Conservation (phyloP, 1,140 invertebrate genomes). For the Brachionus angularis region DNA sequence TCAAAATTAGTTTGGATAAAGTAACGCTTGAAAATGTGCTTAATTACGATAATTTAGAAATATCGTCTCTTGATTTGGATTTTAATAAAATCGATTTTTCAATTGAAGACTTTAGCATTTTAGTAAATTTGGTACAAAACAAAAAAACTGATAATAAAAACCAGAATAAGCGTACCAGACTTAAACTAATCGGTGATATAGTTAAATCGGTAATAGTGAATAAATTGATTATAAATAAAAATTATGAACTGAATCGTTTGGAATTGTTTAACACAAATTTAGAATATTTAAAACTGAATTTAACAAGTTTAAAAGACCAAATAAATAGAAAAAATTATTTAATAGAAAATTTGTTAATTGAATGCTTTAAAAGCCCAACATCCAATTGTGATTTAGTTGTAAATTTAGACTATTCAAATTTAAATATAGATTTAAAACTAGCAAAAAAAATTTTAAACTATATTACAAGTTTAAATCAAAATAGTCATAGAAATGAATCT, state of each 20-base stretch:
- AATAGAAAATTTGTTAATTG: slow-evolving; percentile 13
- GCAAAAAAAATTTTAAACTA: background rate
- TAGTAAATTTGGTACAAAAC: too few species aligned
- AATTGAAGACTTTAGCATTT: too few species aligned
- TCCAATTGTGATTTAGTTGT: background rate
- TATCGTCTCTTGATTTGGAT: too few species aligned
- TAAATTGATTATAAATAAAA: background rate
- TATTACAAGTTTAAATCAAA: too few species aligned
- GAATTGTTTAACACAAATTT: slow-evolving; percentile 20
- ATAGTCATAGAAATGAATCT: too few species aligned
- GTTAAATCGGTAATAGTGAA: slow-evolving; percentile 1
- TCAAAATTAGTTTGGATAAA: too few species aligned
- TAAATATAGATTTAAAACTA: background rate
- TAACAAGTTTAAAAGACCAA: slow-evolving; percentile 1
- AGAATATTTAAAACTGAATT: background rate
- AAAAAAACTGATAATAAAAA: too few species aligned
- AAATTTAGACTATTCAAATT: background rate
- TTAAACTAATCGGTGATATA: too few species aligned
- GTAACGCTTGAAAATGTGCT: too few species aligned
- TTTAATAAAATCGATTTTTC: too few species aligned
- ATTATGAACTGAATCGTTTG: slow-evolving; percentile 2
- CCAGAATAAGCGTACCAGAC: too few species aligned
- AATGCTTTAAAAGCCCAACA: background rate
- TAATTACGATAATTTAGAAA: too few species aligned
- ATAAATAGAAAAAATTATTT: slow-evolving; percentile 5